Base-by-base conservation (phyloP, 2,888 invertebrate genomes). In the Mimas tiliae region DNA sequence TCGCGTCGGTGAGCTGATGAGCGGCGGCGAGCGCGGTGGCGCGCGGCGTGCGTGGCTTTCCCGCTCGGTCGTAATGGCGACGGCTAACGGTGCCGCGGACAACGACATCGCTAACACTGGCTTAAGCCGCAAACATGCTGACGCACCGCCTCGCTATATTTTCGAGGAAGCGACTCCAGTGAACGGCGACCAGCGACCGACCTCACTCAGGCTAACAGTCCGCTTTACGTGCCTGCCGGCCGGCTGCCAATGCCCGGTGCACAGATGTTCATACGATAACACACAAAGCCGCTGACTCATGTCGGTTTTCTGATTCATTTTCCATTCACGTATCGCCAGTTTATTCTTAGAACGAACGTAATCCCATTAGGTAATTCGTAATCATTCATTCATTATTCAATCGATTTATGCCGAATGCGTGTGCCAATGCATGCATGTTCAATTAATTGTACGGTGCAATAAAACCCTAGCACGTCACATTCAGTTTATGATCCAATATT, bases 71-170 rank as follows among this genome's bases (percentile, higher is more conserved):
- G 74, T 69, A 72, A 72, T 73, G 78, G 72, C 75, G 77, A 70
- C 78, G 78, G 75, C 70, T 93, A 93, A 92, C 92, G 86, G 86
- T 92, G 79, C 78, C 68, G 85, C 87, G 91, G 90, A 81, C 92
- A 89, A 82, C 91, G 93, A 91, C 92, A 85, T 81, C 80, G 77
- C 80, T 74, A 80, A 78, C 83, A 74, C 72, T 75, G 75, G 74
- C 77, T 76, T 72, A 76, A 74, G 77, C 76, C 77, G 74, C 83
- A 84, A 88, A 86, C 82, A 81, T 81, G 89, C 89, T 91, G 91
- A 92, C 91, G 89, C 91, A 90, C 65, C 69, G 52, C 50, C 45
- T 48, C 42, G 63, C 66, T 66, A 34, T 63, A 74, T 80, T 86
- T 85, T 81, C 76, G 80, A 83, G 84, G 86, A 87, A 84, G 81